These are phyloP conservation scores for Tarsius wallacei DNA, from an alignment of 2,797 vertebrate species.

Conservation along the genomic window DNA sequence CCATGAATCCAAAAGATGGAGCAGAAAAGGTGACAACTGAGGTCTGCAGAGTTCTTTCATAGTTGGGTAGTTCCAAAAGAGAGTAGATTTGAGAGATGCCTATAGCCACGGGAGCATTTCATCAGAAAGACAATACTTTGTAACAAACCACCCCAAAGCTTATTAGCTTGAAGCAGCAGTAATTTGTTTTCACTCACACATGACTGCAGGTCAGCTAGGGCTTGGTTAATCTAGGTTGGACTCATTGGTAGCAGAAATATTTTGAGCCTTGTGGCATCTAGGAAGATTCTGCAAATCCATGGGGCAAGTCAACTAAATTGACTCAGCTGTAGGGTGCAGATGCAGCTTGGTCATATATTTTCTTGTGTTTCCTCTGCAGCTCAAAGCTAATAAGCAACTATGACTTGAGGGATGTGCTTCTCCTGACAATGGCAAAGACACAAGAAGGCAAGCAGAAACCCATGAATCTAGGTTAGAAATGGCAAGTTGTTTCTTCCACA, in stretches of 20 bases:
- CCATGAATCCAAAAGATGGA: background rate
- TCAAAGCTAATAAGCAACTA: background rate
- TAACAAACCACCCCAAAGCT: background rate
- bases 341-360: background rate
- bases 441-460: background rate
- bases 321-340: background rate
- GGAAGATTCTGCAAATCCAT: background rate
- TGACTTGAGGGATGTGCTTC: background rate
- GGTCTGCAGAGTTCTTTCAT: background rate
- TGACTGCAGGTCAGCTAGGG: background rate
- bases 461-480: background rate
- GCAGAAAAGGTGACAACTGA: background rate
- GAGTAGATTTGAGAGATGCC: background rate
- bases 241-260: background rate
- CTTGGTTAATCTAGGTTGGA: background rate
- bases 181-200: background rate
- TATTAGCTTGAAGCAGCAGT: background rate
- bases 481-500: background rate
- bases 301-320: background rate
- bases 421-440: background rate
- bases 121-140: background rate
- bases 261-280: background rate
- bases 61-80: background rate
- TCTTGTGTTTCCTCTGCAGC: background rate
- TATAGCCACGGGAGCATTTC: background rate